Conservation (phyloP, 2,113 vertebrate species). For the Prunella fulvescens region DNA sequence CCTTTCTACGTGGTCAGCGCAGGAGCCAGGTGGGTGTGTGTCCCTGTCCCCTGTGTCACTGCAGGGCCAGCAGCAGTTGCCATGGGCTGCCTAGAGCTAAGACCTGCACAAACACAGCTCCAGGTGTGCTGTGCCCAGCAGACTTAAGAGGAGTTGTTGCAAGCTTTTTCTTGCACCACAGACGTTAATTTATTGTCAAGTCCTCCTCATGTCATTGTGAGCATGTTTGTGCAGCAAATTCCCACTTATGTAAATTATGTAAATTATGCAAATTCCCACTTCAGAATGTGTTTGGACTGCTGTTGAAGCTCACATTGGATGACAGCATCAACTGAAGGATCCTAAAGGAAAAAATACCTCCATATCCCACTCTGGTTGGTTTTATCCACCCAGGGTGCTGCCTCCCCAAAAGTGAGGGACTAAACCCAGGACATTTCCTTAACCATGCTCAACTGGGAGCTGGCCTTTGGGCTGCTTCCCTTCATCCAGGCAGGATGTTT, state of each 20-base stretch:
- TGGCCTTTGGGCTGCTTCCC: neutral
- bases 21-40: conserved; percentile 71
- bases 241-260: neutral
- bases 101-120: neutral
- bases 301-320: neutral
- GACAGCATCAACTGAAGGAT: neutral
- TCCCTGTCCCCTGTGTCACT: neutral
- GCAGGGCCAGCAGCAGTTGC: neutral
- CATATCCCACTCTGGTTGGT: neutral
- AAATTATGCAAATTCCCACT: neutral
- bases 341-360: neutral
- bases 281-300: neutral
- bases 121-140: neutral
- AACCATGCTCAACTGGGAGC: neutral
- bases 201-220: neutral
- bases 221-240: neutral
- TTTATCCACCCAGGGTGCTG: neutral
- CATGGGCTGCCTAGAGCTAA: neutral
- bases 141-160: neutral
- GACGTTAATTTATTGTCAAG: neutral
- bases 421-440: neutral
- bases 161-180: neutral
- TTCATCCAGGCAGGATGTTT: neutral
- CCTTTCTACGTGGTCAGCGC: conserved; percentile 16
- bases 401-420: neutral